Evolutionary conservation across 2,113 vertebrate species (phyloP).

Genomic region (Limnothrissa miodon): DNA sequence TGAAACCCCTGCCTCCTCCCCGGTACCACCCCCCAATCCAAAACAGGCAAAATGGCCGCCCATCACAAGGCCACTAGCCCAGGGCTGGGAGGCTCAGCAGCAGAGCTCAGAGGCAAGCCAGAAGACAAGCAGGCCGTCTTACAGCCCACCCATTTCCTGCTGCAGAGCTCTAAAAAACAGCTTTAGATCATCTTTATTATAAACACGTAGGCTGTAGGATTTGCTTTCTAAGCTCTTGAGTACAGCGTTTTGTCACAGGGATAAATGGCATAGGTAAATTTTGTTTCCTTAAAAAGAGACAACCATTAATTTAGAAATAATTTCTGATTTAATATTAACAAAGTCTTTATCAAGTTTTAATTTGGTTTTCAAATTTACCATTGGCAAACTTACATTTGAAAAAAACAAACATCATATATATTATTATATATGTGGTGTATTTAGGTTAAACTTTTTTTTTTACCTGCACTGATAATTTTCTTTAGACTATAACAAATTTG

Average conservation of each 20-base stretch:
- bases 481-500: neutral
- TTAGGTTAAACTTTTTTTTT: too few relatives aligned
- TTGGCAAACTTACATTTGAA: neutral
- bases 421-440: too few relatives aligned
- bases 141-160: neutral
- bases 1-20: neutral
- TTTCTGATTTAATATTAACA: neutral
- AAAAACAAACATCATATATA: neutral
- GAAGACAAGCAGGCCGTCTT: neutral
- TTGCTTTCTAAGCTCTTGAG: neutral
- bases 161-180: neutral
- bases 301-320: neutral
- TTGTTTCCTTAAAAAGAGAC: neutral
- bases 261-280: neutral
- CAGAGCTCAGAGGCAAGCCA: neutral
- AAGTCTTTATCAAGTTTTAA: neutral
- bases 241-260: neutral
- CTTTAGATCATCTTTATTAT: neutral
- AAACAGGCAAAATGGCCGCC: constrained; percentile 23
- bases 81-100: neutral
- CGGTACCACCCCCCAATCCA: neutral
- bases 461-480: neutral
- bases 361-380: neutral
- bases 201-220: neutral
- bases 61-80: neutral